These are phyloP conservation scores for Spilarctia lutea DNA, from an alignment of 2,888 invertebrate species.

Conservation along the genomic window DNA sequence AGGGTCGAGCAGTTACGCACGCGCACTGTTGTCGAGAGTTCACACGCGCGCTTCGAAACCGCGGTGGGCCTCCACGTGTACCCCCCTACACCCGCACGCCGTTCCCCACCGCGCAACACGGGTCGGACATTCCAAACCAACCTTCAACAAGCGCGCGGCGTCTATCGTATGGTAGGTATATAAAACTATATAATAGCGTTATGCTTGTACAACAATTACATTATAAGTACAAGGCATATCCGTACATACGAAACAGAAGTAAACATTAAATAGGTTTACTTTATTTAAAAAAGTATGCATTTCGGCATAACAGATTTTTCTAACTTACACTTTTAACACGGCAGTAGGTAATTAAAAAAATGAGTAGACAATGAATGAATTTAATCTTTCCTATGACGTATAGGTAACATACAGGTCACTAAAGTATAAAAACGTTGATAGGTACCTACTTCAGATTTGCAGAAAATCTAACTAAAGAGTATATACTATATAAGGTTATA, in stretches of 20 bases:
- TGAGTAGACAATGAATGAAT: background rate
- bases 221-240: slow-evolving; percentile 1
- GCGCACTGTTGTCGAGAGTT: slow-evolving; percentile 80
- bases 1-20: slow-evolving; percentile 69
- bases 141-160: slow-evolving; percentile 76
- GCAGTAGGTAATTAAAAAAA: background rate
- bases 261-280: background rate
- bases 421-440: background rate
- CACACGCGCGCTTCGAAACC: slow-evolving; percentile 83
- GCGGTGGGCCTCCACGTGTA: slow-evolving; percentile 87
- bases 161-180: slow-evolving; percentile 58
- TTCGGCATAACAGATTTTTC: background rate
- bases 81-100: slow-evolving; percentile 54
- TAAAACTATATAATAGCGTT: slow-evolving; percentile 47
- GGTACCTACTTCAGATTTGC: background rate
- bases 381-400: background rate
- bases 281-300: background rate
- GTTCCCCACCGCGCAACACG: slow-evolving; percentile 53
- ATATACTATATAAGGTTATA: background rate
- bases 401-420: background rate
- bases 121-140: slow-evolving; percentile 67
- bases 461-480: background rate
- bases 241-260: slow-evolving; percentile 1
- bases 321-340: background rate
- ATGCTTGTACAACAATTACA: slow-evolving; percentile 42